phyloP scores from a whole-genome alignment of 2,797 vertebrate genomes.

The Acanthurus lineatus region DNA sequence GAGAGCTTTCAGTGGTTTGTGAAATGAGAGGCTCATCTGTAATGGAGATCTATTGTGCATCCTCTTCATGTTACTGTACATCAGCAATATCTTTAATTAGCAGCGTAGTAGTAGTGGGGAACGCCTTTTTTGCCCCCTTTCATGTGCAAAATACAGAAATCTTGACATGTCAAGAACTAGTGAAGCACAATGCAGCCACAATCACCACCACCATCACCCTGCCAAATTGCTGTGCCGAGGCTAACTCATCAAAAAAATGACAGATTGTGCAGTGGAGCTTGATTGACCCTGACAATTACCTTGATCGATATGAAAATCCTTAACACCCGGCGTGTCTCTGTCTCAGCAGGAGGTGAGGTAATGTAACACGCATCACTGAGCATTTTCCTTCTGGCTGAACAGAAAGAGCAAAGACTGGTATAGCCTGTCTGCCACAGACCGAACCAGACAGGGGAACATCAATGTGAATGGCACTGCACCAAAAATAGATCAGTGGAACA shows the following conservation, averaged over 20 bases:
- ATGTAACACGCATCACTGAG: conserved; percentile 66
- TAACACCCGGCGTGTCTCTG: conserved; percentile 15
- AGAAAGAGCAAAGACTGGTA: conserved; percentile 53
- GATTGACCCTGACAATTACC: conserved; percentile 70
- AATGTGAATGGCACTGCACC: conserved; percentile 63
- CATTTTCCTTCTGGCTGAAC: conserved; percentile 62
- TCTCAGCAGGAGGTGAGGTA: conserved; percentile 57
- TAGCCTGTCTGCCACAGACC: conserved; percentile 39
- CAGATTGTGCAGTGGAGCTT: conserved; percentile 59
- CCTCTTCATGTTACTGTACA: conserved; percentile 16
- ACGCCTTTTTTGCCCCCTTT: conserved; percentile 25
- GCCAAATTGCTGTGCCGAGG: conserved; percentile 30
- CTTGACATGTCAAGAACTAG: not conserved
- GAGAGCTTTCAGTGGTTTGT: conserved; percentile 31
- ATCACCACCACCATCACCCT: not conserved
- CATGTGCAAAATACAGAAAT: conserved; percentile 20
- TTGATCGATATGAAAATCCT: conserved; percentile 62
- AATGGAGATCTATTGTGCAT: conserved; percentile 20
- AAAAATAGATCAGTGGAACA: conserved; percentile 70
- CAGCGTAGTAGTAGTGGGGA: conserved; percentile 29
- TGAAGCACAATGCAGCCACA: not conserved
- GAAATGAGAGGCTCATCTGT: conserved; percentile 55
- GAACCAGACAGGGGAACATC: conserved; percentile 60
- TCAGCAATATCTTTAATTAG: conserved; percentile 11
- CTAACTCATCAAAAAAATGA: conserved; percentile 50